Conservation (phyloP, 2,888 invertebrate species). For the Microchrysa polita region DNA sequence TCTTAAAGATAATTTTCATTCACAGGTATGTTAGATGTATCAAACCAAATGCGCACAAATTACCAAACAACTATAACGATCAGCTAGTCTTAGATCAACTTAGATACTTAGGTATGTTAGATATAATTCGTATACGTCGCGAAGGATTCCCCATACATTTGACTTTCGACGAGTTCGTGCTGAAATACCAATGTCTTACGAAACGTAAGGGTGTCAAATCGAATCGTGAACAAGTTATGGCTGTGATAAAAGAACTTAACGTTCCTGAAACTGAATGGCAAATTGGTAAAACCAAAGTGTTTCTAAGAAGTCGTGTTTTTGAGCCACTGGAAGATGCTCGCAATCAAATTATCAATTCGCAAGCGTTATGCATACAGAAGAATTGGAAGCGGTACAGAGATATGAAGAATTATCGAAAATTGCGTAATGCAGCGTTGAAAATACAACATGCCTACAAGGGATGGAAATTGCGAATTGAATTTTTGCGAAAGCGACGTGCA, state of each 20-base stretch:
- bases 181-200: constrained; percentile 78
- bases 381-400: constrained; percentile 75
- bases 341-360: constrained; percentile 73
- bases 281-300: constrained; percentile 86
- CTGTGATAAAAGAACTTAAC: constrained; percentile 71
- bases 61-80: constrained; percentile 80
- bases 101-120: constrained; percentile 90
- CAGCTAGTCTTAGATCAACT: constrained; percentile 86
- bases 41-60: constrained; percentile 88
- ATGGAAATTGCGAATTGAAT: constrained; percentile 84
- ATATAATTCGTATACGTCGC: constrained; percentile 88
- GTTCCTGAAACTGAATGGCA: constrained; percentile 85
- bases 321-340: constrained; percentile 85
- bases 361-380: constrained; percentile 81
- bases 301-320: constrained; percentile 81
- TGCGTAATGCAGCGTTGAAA: constrained; percentile 74
- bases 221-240: constrained; percentile 56
- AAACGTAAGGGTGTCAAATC: constrained; percentile 56
- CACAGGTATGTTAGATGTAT: constrained; percentile 88
- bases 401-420: constrained; percentile 73
- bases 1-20: neutral
- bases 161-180: constrained; percentile 77
- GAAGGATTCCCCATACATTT: constrained; percentile 91
- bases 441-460: constrained; percentile 88
- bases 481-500: constrained; percentile 82